Percentiles rank a stretch among this genome's conserved stretches.
phyloP scores from a whole-genome alignment of 2,113 vertebrate species.

The Crypturellus undulatus region DNA sequence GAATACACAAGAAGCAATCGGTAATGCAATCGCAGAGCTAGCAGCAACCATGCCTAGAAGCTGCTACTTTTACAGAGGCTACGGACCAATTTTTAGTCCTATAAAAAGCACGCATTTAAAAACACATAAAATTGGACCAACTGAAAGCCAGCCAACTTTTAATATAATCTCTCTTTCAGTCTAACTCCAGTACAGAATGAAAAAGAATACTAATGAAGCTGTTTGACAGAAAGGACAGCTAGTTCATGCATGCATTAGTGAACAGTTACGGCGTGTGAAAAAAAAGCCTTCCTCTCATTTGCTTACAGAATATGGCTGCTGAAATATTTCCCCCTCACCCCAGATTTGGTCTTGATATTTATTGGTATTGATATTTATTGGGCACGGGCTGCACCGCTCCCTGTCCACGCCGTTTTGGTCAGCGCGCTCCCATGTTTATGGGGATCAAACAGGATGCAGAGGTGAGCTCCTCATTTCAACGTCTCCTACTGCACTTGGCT shows the following conservation, averaged over 20 bases:
- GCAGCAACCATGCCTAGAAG: neutral
- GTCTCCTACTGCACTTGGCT: neutral
- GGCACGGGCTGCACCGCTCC: neutral
- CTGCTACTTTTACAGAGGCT: neutral
- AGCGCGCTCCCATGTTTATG: neutral
- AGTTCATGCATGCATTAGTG: conserved; percentile 69
- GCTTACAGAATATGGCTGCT: conserved; percentile 40
- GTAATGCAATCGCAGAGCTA: neutral
- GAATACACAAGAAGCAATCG: neutral
- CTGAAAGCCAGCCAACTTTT: conserved; percentile 52
- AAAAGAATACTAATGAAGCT: conserved; percentile 69
- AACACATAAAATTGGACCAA: conserved; percentile 48
- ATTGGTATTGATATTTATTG: neutral
- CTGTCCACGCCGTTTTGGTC: neutral
- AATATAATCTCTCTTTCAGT: conserved; percentile 47
- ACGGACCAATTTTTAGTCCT: neutral
- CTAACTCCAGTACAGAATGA: conserved; percentile 47
- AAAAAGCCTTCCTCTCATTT: conserved; percentile 33
- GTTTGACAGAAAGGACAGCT: conserved; percentile 65
- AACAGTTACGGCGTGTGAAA: conserved; percentile 60
- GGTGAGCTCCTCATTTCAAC: neutral
- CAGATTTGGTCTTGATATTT: neutral
- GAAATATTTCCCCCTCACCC: neutral
- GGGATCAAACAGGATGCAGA: conserved; percentile 48
- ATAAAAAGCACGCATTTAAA: conserved; percentile 36